phyloP scores from a whole-genome alignment of 2,113 vertebrate genomes.

The Colius striatus region DNA sequence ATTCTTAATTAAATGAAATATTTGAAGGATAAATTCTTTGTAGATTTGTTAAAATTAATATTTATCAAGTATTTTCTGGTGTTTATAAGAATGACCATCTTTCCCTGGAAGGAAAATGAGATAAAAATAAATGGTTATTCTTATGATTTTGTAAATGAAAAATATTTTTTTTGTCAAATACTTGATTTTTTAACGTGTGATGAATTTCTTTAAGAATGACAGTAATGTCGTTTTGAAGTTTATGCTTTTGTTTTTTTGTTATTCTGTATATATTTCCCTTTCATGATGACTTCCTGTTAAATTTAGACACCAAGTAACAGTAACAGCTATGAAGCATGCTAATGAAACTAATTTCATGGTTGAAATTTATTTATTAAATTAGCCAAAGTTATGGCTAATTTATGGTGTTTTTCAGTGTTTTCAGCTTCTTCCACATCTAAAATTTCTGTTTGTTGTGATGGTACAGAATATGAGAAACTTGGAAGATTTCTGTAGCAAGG shows the following conservation, averaged over 20 bases:
- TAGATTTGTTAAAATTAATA: constrained; percentile 66
- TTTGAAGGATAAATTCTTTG: constrained; percentile 62
- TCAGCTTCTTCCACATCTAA: neutral
- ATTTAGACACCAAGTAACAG: neutral
- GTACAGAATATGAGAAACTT: neutral
- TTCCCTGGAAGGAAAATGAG: neutral
- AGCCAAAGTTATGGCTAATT: neutral
- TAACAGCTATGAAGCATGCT: neutral
- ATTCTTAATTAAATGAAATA: constrained; percentile 69
- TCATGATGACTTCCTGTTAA: neutral
- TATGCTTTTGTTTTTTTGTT: neutral
- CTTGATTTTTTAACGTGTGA: neutral
- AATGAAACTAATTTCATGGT: neutral
- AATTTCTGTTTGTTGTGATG: neutral
- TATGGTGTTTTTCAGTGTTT: neutral
- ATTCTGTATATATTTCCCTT: neutral
- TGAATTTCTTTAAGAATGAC: neutral
- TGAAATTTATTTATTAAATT: neutral
- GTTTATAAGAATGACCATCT: neutral
- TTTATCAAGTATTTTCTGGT: constrained; percentile 43
- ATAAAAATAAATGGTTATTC: neutral
- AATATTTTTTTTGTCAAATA: neutral
- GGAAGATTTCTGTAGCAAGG: neutral
- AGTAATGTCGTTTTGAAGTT: neutral
- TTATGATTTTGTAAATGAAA: neutral